A percentile compares a stretch with the other conserved stretches of the same genome.
phyloP scores from a whole-genome alignment of 2,888 invertebrate species.

The Melinaea menophilus region DNA sequence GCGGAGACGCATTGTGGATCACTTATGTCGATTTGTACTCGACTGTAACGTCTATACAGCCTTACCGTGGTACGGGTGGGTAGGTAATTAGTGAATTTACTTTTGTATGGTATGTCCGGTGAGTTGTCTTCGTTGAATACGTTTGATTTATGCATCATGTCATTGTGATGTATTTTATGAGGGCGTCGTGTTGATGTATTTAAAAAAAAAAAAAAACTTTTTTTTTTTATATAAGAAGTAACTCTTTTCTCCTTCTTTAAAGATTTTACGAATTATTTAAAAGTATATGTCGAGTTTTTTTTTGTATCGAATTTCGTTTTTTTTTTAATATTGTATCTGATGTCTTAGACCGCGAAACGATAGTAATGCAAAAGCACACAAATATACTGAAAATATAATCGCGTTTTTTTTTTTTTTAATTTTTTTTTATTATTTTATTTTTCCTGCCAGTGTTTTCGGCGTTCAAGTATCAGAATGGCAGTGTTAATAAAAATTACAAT shows the following conservation, averaged over 20 bases:
- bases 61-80: conserved; percentile 35
- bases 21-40: conserved; percentile 54
- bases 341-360: no score
- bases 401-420: no score
- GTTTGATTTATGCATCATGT: conserved; percentile 46
- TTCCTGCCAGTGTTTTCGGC: no score
- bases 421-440: no score
- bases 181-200: no score
- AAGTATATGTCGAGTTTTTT: conserved; percentile 30
- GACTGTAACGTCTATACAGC: conserved; percentile 44
- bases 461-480: no score
- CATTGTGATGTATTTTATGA: conserved; percentile 7
- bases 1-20: conserved; percentile 38
- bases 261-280: conserved; percentile 48
- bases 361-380: no score
- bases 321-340: conserved; percentile 21
- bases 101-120: conserved; percentile 29
- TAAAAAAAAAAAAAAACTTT: no score
- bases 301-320: conserved; percentile 44
- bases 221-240: conserved; percentile 21
- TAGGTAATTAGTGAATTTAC: conserved; percentile 53
- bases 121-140: conserved; percentile 39
- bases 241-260: conserved; percentile 33
- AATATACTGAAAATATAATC: no score
- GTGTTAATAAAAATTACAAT: conserved; percentile 1